These are phyloP conservation scores for Hoplias malabaricus DNA, from an alignment of 2,113 vertebrate species.

Conservation along the genomic window DNA sequence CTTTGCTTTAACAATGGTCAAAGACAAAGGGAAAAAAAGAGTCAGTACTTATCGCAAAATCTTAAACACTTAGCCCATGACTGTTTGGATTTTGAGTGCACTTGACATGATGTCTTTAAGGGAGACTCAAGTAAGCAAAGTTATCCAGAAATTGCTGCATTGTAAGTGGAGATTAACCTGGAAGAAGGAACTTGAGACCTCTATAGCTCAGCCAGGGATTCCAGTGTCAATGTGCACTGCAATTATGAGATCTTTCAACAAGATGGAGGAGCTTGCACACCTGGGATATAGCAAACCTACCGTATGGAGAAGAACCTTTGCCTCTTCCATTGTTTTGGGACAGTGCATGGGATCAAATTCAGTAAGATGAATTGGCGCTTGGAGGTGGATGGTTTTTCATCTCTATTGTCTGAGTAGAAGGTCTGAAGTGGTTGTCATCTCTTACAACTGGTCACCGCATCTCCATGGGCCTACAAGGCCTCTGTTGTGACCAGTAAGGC, in stretches of 20 bases:
- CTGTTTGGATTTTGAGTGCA: constrained; percentile 7
- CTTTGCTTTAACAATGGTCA: constrained; percentile 29
- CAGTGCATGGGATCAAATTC: constrained; percentile 39
- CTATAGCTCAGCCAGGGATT: constrained; percentile 57
- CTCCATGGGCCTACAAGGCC: constrained; percentile 40
- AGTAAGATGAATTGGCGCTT: constrained; percentile 48
- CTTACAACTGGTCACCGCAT: constrained; percentile 55
- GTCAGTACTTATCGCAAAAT: constrained; percentile 23
- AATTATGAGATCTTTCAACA: constrained; percentile 62
- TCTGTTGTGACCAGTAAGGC: constrained; percentile 56
- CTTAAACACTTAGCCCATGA: neutral
- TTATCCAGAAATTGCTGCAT: constrained; percentile 32
- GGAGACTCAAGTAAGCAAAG: neutral
- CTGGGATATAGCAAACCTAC: constrained; percentile 52
- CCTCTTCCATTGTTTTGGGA: constrained; percentile 26
- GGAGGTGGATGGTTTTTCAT: constrained; percentile 39
- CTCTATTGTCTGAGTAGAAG: constrained; percentile 51
- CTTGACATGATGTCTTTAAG: constrained; percentile 1
- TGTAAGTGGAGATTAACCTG: constrained; percentile 31
- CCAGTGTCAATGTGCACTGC: constrained; percentile 53
- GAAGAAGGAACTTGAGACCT: constrained; percentile 46
- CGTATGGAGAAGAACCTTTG: constrained; percentile 34
- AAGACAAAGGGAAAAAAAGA: constrained; percentile 37
- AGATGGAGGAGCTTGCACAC: constrained; percentile 49
- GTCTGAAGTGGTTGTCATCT: constrained; percentile 57